A percentile compares a stretch with the other conserved stretches of the same genome.
phyloP scores from a whole-genome alignment of 2,888 invertebrate species.

The Polymixis lichenea region DNA sequence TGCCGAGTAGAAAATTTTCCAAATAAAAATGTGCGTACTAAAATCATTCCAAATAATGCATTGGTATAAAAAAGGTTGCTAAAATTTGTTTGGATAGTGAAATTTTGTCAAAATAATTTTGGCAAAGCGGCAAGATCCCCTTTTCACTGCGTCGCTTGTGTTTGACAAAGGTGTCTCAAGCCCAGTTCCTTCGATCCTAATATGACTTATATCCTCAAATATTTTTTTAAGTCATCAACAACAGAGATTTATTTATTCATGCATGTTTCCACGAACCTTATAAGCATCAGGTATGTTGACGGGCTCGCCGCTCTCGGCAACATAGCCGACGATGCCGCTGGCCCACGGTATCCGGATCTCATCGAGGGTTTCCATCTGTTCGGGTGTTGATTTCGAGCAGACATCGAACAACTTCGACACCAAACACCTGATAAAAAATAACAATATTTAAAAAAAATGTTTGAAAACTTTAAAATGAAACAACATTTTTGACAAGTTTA shows the following conservation, averaged over 20 bases:
- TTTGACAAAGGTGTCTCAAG: background rate
- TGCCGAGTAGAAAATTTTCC: too few relatives aligned
- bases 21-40: too few relatives aligned
- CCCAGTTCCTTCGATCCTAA: background rate
- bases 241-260: background rate
- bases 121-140: too few relatives aligned
- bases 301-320: constrained; percentile 97
- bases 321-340: constrained; percentile 98
- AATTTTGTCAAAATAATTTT: too few relatives aligned
- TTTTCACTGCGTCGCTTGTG: background rate
- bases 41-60: too few relatives aligned
- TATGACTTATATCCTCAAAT: background rate
- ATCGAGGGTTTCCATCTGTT: constrained; percentile 97
- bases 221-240: background rate
- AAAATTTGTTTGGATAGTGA: too few relatives aligned
- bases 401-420: constrained; percentile 99
- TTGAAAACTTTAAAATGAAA: background rate
- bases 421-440: constrained; percentile 91
- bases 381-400: constrained; percentile 97
- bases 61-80: too few relatives aligned
- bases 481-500: background rate
- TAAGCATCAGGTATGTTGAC: constrained; percentile 99
- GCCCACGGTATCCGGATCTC: constrained; percentile 99
- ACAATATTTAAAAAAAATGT: background rate
- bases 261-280: constrained; percentile 90